Conservation (phyloP, 2,888 invertebrate species). For the Chrysotoxum bicinctum region DNA sequence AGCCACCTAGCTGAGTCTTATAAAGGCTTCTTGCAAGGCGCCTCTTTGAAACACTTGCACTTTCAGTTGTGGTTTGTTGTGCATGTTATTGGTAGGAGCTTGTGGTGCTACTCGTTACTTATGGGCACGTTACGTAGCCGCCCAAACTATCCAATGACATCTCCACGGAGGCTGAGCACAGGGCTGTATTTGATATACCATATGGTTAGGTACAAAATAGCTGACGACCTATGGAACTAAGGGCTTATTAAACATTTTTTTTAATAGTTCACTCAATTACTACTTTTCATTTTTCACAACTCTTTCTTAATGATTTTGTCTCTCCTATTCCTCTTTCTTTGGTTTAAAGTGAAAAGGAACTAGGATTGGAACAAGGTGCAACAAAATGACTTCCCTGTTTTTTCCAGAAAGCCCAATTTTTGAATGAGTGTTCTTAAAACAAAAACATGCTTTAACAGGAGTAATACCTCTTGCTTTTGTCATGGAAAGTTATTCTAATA, state of each 20-base stretch:
- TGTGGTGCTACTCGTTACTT: neutral
- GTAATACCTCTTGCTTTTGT: too few species aligned
- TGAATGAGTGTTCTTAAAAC: too few species aligned
- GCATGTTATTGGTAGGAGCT: constrained; percentile 15
- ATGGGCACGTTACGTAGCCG: constrained; percentile 12
- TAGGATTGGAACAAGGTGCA: too few species aligned
- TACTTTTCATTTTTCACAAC: too few species aligned
- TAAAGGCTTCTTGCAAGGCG: constrained; percentile 1
- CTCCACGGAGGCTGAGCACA: constrained; percentile 15
- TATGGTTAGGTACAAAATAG: neutral
- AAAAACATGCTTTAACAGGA: too few species aligned
- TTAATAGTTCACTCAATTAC: too few species aligned
- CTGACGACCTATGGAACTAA: neutral
- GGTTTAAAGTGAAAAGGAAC: too few species aligned
- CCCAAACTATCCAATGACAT: constrained; percentile 60
- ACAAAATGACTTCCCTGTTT: too few species aligned
- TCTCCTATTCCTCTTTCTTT: too few species aligned
- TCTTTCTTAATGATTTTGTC: too few species aligned
- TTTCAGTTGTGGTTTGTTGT: constrained; percentile 47
- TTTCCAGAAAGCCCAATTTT: too few species aligned
- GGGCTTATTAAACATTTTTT: neutral
- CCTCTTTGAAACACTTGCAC: constrained; percentile 63
- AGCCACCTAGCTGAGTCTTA: neutral
- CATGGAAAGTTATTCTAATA: too few species aligned
- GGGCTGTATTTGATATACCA: neutral